phyloP scores from a whole-genome alignment of 2,888 invertebrate genomes.

The Erynnis tages region DNA sequence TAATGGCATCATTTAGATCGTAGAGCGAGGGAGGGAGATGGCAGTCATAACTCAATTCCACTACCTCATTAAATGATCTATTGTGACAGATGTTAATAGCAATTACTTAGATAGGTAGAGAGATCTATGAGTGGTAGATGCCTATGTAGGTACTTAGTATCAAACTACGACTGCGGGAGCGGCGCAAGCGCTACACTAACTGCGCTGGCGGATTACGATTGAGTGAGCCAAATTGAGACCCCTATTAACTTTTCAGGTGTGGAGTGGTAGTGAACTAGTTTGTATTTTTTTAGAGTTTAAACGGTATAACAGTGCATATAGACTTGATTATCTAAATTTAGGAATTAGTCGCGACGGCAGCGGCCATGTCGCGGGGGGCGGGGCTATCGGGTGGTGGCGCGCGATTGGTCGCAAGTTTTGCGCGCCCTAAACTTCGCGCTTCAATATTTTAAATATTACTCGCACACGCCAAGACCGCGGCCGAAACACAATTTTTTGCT shows the following conservation, averaged over 20 bases:
- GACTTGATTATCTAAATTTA: constrained; percentile 60
- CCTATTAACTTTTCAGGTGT: background rate
- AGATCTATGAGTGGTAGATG: too few species aligned
- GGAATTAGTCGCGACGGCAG: constrained; percentile 64
- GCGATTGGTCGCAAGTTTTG: constrained; percentile 67
- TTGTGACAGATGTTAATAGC: too few species aligned
- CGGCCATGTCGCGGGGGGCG: constrained; percentile 75
- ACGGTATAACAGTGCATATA: constrained; percentile 17
- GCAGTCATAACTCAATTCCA: too few species aligned
- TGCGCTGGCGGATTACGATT: too few species aligned
- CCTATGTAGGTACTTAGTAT: too few species aligned
- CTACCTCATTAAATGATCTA: too few species aligned
- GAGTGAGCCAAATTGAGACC: too few species aligned
- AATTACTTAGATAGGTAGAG: too few species aligned
- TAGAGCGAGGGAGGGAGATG: too few species aligned
- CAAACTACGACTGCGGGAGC: too few species aligned
- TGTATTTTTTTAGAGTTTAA: constrained; percentile 8
- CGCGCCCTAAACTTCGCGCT: constrained; percentile 53
- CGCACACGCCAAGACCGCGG: background rate
- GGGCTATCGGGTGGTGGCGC: constrained; percentile 53
- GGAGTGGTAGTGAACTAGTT: background rate
- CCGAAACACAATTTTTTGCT: background rate
- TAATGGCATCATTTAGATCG: too few species aligned
- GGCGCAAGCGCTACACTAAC: too few species aligned
- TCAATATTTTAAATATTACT: constrained; percentile 40